A percentile compares a stretch with the other conserved stretches of the same genome.
phyloP scores from a whole-genome alignment of 2,888 invertebrate genomes.

The Platypus cylindrus region DNA sequence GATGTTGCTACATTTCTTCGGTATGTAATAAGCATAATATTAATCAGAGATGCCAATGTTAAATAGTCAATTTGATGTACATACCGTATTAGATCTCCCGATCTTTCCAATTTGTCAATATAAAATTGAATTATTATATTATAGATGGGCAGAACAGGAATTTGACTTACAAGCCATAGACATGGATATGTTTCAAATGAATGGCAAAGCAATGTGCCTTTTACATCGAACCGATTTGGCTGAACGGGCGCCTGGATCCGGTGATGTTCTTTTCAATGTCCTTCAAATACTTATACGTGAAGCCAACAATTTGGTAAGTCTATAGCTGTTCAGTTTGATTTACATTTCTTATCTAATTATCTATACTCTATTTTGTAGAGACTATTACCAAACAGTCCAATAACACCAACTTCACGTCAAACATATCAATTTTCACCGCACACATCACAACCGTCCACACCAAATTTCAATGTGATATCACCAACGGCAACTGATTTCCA shows the following conservation, averaged over 20 bases:
- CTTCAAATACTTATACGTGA: slow-evolving; percentile 77
- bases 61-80: too few species aligned
- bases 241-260: slow-evolving; percentile 84
- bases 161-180: slow-evolving; percentile 86
- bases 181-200: slow-evolving; percentile 92
- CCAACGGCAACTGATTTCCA: slow-evolving; percentile 30
- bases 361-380: slow-evolving; percentile 41
- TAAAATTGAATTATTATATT: too few species aligned
- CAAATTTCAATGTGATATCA: slow-evolving; percentile 48
- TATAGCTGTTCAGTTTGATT: background rate
- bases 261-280: slow-evolving; percentile 88
- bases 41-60: too few species aligned
- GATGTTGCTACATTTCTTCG: slow-evolving; percentile 71
- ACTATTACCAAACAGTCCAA: slow-evolving; percentile 68
- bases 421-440: slow-evolving; percentile 66
- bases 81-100: too few species aligned
- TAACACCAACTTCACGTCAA: slow-evolving; percentile 67
- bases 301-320: slow-evolving; percentile 44
- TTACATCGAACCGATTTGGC: slow-evolving; percentile 78
- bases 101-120: too few species aligned
- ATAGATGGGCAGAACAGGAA: slow-evolving; percentile 73
- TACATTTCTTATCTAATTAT: background rate
- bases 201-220: slow-evolving; percentile 88
- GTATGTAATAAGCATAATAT: slow-evolving; percentile 3
- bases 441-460: slow-evolving; percentile 62